phyloP scores from a whole-genome alignment of 2,888 invertebrate genomes.

The Noctuana brunneofusca region DNA sequence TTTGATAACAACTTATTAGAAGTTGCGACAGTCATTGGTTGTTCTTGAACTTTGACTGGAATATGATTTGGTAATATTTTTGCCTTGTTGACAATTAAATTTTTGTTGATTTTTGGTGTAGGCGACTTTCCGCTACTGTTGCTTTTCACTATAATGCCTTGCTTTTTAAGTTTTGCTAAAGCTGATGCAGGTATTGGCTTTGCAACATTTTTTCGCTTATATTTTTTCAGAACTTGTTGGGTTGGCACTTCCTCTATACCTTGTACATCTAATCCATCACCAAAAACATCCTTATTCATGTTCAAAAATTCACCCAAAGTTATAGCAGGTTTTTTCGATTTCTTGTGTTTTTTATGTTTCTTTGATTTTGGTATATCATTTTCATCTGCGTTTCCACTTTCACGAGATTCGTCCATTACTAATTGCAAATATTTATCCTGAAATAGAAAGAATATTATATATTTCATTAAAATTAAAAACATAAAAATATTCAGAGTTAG shows the following conservation, averaged over 20 bases:
- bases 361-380: constrained; percentile 56
- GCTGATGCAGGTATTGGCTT: constrained; percentile 52
- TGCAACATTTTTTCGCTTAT: constrained; percentile 54
- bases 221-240: constrained; percentile 61
- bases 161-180: constrained; percentile 68
- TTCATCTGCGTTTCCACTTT: constrained; percentile 43
- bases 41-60: constrained; percentile 28
- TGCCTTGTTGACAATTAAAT: constrained; percentile 35
- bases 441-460: constrained; percentile 39
- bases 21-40: constrained; percentile 46
- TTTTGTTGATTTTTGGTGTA: constrained; percentile 36
- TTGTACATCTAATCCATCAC: constrained; percentile 72
- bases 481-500: not conserved
- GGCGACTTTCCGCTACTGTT: constrained; percentile 46
- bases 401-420: constrained; percentile 59
- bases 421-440: constrained; percentile 71
- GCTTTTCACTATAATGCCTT: constrained; percentile 70
- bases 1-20: constrained; percentile 67
- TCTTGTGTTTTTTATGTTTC: constrained; percentile 76
- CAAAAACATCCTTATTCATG: constrained; percentile 79
- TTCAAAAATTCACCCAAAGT: constrained; percentile 76
- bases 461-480: too few relatives aligned
- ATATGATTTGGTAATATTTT: constrained; percentile 16
- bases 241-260: constrained; percentile 77
- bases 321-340: constrained; percentile 72